Evolutionary conservation across 2,113 vertebrate genomes (phyloP).

Genomic region (Tympanuchus pallidicinctus): DNA sequence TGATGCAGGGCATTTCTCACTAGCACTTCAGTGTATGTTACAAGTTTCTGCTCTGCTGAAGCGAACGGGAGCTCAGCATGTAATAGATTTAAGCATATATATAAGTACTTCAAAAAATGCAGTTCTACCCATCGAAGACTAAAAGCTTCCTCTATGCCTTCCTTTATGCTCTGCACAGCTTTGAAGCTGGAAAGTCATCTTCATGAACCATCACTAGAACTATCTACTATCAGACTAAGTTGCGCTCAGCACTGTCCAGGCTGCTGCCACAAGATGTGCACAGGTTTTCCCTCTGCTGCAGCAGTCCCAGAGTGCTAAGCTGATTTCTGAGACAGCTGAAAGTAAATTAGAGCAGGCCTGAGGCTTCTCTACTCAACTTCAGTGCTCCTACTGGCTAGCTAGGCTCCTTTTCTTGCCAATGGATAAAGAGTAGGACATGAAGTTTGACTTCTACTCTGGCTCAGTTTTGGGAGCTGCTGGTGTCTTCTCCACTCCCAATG

Average conservation of each 20-base stretch:
- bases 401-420: background rate
- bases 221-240: background rate
- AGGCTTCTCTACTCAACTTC: background rate
- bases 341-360: background rate
- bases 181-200: background rate
- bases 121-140: background rate
- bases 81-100: background rate
- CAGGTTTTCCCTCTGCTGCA: rapidly evolving
- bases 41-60: background rate
- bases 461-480: background rate
- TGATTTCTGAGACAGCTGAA: background rate
- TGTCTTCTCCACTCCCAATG: background rate
- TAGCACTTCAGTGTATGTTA: background rate
- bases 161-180: background rate
- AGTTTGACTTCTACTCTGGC: background rate
- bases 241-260: background rate
- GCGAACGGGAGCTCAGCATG: rapidly evolving
- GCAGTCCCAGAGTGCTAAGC: rapidly evolving
- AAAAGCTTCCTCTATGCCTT: background rate
- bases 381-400: background rate
- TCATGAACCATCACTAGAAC: background rate
- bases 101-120: background rate
- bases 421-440: background rate
- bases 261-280: background rate
- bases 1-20: background rate